phyloP scores from a whole-genome alignment of 2,113 vertebrate species.

The Esox niger region DNA sequence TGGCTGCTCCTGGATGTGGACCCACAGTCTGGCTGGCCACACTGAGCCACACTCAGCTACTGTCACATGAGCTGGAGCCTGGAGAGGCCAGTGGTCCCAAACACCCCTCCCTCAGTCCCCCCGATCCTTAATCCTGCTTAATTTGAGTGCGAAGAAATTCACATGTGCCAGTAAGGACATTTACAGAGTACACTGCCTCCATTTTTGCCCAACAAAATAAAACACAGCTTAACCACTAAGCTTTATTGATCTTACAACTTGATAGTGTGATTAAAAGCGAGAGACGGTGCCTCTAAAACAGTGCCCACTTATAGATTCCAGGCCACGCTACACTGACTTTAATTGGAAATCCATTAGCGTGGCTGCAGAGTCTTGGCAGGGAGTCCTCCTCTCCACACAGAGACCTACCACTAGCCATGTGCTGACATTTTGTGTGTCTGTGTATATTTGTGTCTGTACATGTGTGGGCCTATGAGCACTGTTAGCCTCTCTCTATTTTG shows the following conservation, averaged over 20 bases:
- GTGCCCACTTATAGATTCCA: slow-evolving; percentile 62
- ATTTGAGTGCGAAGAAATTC: slow-evolving; percentile 91
- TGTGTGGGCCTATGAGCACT: slow-evolving; percentile 3
- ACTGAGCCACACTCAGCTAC: slow-evolving; percentile 74
- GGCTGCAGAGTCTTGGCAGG: slow-evolving; percentile 32
- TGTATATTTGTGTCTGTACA: neutral
- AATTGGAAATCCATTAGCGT: slow-evolving; percentile 50
- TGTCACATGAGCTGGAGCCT: slow-evolving; percentile 84
- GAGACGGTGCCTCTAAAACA: slow-evolving; percentile 58
- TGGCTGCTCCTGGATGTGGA: slow-evolving; percentile 23
- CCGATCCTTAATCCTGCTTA: slow-evolving; percentile 86
- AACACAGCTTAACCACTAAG: slow-evolving; percentile 77
- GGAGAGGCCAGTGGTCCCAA: slow-evolving; percentile 43
- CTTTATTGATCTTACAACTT: slow-evolving; percentile 82
- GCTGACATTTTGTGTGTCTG: slow-evolving; percentile 11
- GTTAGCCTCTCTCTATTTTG: neutral
- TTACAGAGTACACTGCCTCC: slow-evolving; percentile 81
- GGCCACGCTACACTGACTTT: slow-evolving; percentile 38
- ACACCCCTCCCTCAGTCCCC: slow-evolving; percentile 13
- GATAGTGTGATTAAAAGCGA: slow-evolving; percentile 76
- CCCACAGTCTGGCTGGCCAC: slow-evolving; percentile 55
- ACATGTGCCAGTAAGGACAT: slow-evolving; percentile 89
- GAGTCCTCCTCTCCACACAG: slow-evolving; percentile 5
- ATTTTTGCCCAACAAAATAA: slow-evolving; percentile 73
- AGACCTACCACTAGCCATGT: slow-evolving; percentile 21